Evolutionary conservation across 2,888 invertebrate species (phyloP), one percentile per base, ranked within the genome.

Genomic region (Eupithecia centaureata): DNA sequence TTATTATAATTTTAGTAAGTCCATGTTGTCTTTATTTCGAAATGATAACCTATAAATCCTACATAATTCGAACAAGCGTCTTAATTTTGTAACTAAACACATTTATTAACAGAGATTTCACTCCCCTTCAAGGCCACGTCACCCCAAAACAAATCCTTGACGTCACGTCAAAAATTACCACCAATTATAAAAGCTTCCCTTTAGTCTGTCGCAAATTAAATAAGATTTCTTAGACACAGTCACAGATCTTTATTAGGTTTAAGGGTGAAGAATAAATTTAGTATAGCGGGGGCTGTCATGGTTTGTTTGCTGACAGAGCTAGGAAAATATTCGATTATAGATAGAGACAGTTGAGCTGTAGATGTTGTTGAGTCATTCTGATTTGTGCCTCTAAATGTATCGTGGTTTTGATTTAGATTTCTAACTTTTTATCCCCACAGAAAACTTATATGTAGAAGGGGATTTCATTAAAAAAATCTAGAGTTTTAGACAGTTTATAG

Each of bases 161-260:
- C 64, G 67, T 70, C 73, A 60, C 65, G 68, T 74, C 73, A 74
- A 70, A 65, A 68, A 74, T 72, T 68, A 70, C 71, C 63, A 67
- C 66, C 72, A 74, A 76, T 76, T 73, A 74, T 73, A 71, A 52
- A 77, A 77, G 73, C 64, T 27, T 68, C 72, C 75, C 76, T 75
- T 77, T 79, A 74, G 77, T 75, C 74, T 74, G 68, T 65, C 63
- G 59, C 69, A 71, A 76, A 79, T 79, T 75, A 73, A 77, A 78
- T 77, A 76, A 65, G 67, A 72, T 76, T 75, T 75, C 65, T 74
- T 74, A 74, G 72, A 74, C 71, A 77, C 61, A 58, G 68, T 65
- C 68, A 65, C 58, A 62, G 78, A 79, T 78, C 80, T 77, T 79
- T 79, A 79, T 80, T 79, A 75, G 73, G 78, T 80, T 79, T 78